Base-by-base conservation (phyloP, 2,888 invertebrate species). In the Thera obeliscata region DNA sequence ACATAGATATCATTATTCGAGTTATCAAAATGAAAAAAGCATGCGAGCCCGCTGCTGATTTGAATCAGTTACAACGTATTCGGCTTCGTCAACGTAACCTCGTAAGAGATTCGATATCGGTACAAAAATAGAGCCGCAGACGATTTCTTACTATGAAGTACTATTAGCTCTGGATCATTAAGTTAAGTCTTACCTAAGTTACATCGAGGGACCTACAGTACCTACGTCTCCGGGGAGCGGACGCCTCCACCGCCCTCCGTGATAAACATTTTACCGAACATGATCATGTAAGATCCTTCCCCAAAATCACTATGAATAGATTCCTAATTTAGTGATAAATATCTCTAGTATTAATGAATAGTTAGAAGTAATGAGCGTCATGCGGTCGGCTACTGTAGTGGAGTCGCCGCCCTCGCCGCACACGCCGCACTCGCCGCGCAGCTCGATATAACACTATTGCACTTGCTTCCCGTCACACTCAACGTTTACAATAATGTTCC, bases 51-150 rank as follows among this genome's bases (percentile, higher is more conserved):
- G 46, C 35, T 54, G 54, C 56, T 59, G 66, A 56, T 55, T 57
- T 54, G 62, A 61, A 62, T 59, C 67, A 35, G 50, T 61, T 57
- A 61, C 61, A 69, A 71, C 56, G 56, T 75, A 75, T 75, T 78
- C 76, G 78, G 77, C 78, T 72, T 79, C 61, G 70, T 75, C 66
- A 69, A 72, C 64, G 64, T 70, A 70, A 78, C 70, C 76, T 81
- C 81, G 57, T 63, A 73, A 73, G 84, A 83, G 83, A 84, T 84
- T 84, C 84, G 75, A 66, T 62, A 62, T 83, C 83, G 80, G 84
- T 90, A 90, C 82, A 89, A 90, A 89, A 90, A 90, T 90, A 90
- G 86, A 88, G 85, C 82, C 82, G 81, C 80, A 77, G 79, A 79
- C 81, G 80, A 77, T 78, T 78, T 80, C 76, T 78, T 75, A 67